Percentiles rank a stretch among this genome's conserved stretches.
These are phyloP conservation scores for Nomada fucata DNA, from an alignment of 2,888 invertebrate species.

Conservation along the genomic window DNA sequence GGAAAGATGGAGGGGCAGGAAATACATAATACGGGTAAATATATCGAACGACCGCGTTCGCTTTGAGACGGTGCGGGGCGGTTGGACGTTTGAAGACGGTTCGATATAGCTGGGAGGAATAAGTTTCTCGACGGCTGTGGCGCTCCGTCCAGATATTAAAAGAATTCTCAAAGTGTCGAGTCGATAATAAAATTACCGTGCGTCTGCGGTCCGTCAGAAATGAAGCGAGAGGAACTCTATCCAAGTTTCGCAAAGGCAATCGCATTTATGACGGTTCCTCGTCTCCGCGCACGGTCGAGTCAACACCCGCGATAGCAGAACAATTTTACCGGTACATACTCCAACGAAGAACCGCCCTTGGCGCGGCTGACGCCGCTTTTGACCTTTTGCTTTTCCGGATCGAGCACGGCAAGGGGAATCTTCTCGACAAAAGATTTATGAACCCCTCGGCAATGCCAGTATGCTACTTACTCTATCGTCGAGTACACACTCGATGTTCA, in stretches of 20 bases:
- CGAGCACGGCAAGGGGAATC: slow-evolving; percentile 62
- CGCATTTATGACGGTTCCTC: slow-evolving; percentile 53
- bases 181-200: slow-evolving; percentile 44
- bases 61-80: slow-evolving; percentile 12
- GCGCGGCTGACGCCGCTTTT: slow-evolving; percentile 57
- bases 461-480: slow-evolving; percentile 75
- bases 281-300: slow-evolving; percentile 51
- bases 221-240: slow-evolving; percentile 48
- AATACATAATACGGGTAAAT: slow-evolving; percentile 26
- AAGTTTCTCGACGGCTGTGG: slow-evolving; percentile 18
- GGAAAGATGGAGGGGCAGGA: background rate
- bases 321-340: slow-evolving; percentile 58
- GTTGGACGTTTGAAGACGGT: slow-evolving; percentile 8
- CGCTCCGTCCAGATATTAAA: slow-evolving; percentile 25
- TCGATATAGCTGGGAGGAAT: slow-evolving; percentile 11
- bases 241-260: slow-evolving; percentile 50
- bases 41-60: slow-evolving; percentile 13
- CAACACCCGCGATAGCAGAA: slow-evolving; percentile 70
- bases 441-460: slow-evolving; percentile 73
- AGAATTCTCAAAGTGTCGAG: slow-evolving; percentile 35
- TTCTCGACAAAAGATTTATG: slow-evolving; percentile 77
- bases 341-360: slow-evolving; percentile 58
- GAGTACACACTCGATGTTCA: slow-evolving; percentile 67
- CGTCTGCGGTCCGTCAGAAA: slow-evolving; percentile 39
- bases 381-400: slow-evolving; percentile 69